A percentile compares a stretch with the other conserved stretches of the same genome.
Evolutionary conservation across 1,140 invertebrate species (phyloP).

Genomic region (Scaptomyza pallida): DNA sequence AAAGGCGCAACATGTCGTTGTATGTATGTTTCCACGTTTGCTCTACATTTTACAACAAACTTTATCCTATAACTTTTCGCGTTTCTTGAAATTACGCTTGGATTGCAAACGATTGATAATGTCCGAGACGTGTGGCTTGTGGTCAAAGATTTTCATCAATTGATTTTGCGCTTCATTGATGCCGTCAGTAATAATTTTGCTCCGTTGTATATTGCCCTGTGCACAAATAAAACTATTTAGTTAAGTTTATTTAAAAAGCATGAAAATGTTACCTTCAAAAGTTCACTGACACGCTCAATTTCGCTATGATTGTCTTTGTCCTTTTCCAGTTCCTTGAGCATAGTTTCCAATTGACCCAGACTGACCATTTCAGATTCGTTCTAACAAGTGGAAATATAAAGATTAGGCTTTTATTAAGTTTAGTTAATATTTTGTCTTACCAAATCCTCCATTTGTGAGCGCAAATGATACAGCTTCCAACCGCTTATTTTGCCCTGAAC

Average conservation of each 20-base stretch:
- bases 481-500: constrained; percentile 95
- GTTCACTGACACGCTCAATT: constrained; percentile 89
- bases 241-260: not conserved
- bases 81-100: constrained; percentile 95
- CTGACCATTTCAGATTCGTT: constrained; percentile 83
- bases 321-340: constrained; percentile 88
- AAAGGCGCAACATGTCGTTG: constrained; percentile 40
- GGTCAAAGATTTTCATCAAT: constrained; percentile 95
- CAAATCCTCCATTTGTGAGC: constrained; percentile 96
- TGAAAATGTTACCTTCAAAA: constrained; percentile 87
- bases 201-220: constrained; percentile 96
- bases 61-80: constrained; percentile 86
- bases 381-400: constrained; percentile 15
- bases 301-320: constrained; percentile 87
- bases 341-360: constrained; percentile 87
- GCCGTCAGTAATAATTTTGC: constrained; percentile 96
- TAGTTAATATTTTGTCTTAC: constrained; percentile 86
- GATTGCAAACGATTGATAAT: constrained; percentile 95
- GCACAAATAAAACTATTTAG: constrained; percentile 34
- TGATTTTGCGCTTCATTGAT: constrained; percentile 94
- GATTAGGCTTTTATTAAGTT: not conserved
- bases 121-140: constrained; percentile 93
- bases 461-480: constrained; percentile 97
- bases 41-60: constrained; percentile 30
- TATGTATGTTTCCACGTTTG: constrained; percentile 18